Evolutionary conservation across 1,140 invertebrate genomes (phyloP), one percentile per base, ranked within the genome.

Genomic region (Orchesella cincta): DNA sequence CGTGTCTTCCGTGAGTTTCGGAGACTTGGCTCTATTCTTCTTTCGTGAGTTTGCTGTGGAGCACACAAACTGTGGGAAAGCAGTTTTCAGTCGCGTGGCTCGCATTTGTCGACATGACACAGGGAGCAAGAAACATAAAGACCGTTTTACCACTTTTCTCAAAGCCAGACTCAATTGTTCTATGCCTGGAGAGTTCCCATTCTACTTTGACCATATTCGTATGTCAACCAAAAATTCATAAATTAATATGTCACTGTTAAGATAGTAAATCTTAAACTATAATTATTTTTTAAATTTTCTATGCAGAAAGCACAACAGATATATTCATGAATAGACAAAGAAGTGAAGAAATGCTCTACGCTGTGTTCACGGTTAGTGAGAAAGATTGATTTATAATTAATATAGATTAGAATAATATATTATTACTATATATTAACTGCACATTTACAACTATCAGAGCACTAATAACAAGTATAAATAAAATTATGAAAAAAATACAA

Each of bases 201-300:
- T 98, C 87, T 97, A 98, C 86, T 98, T 98, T 88, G 96, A 98
- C 88, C 95, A 98, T 89, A 95, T 98, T 84, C 95, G 95, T 97
- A 89, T 94, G 94, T 91, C 16, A 46, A 46, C 8, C 8, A 46
- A 46, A 46, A 12, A 8, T 46, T 8, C 39, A 8, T 57, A n/a
- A n/a, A n/a, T 8, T 57, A 57, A 14, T 18, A 57, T 57, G 54
- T n/a, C 54, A 57, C 18, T 8, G 39, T 46, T 46, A 18, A 8
- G 39, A 18, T 46, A 18, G 18, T 8, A 8, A 46, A 5, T 5
- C 39, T 46, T 46, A 46, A 46, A 46, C 28, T 14, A 5, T 31
- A 8, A 8, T 67, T 67, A 12, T 26, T 62, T 62, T 8, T 62
- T 46, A 5, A 57, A 57, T 57, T n/a, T 20, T 67, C 31, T 8